Conservation (phyloP, 1,140 invertebrate genomes). For the Ooceraea biroi region DNA sequence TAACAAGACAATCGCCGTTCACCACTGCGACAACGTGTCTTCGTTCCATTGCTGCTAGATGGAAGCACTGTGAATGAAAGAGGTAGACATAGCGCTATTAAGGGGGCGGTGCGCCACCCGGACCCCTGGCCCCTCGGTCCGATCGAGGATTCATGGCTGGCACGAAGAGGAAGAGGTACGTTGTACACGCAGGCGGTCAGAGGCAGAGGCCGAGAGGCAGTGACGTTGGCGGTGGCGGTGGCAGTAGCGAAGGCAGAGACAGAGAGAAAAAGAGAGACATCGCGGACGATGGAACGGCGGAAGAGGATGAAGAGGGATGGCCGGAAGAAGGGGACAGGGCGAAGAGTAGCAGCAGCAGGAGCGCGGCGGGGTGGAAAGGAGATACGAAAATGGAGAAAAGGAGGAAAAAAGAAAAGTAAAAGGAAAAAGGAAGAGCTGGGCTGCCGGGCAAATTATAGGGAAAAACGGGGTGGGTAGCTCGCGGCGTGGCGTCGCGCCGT, state of each 20-base stretch:
- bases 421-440: constrained; percentile 38
- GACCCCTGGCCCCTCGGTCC: constrained; percentile 75
- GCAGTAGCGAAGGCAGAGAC: constrained; percentile 49
- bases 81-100: constrained; percentile 83
- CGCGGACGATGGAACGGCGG: neutral
- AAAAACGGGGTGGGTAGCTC: constrained; percentile 77
- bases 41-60: constrained; percentile 74
- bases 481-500: constrained; percentile 56
- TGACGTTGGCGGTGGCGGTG: constrained; percentile 56
- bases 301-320: neutral
- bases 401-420: constrained; percentile 76
- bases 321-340: neutral
- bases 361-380: constrained; percentile 62
- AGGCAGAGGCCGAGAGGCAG: constrained; percentile 62
- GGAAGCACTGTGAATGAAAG: constrained; percentile 82
- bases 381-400: constrained; percentile 80
- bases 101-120: constrained; percentile 82
- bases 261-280: constrained; percentile 51
- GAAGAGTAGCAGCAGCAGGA: constrained; percentile 22
- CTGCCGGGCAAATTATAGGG: constrained; percentile 84
- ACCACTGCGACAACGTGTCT: neutral
- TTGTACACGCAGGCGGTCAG: constrained; percentile 26
- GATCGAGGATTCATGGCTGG: constrained; percentile 86
- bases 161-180: constrained; percentile 52
- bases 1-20: neutral